phyloP scores from a whole-genome alignment of 1,140 invertebrate genomes.

The Saccostrea echinata region DNA sequence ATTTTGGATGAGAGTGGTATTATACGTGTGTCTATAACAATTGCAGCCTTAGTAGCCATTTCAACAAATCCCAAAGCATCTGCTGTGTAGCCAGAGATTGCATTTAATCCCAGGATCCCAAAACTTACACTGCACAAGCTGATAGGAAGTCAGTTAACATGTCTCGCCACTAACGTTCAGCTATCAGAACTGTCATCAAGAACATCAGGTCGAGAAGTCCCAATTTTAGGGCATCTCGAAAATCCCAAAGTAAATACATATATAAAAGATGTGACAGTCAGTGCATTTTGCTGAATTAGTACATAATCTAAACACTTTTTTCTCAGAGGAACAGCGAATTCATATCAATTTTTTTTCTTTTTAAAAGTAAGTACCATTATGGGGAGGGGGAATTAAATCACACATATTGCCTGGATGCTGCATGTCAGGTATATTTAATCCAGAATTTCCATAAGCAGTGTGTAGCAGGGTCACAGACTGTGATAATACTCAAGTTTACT shows the following conservation, averaged over 20 bases:
- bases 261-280: neutral
- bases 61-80: slow-evolving; percentile 68
- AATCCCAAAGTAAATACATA: neutral
- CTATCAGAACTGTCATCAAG: neutral
- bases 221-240: neutral
- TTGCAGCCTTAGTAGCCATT: slow-evolving; percentile 69
- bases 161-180: neutral
- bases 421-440: neutral
- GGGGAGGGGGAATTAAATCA: neutral
- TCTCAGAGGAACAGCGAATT: neutral
- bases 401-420: neutral
- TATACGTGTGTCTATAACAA: slow-evolving; percentile 68
- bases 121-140: neutral
- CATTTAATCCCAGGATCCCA: neutral
- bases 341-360: neutral
- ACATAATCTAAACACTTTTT: neutral
- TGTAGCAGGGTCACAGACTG: slow-evolving; percentile 17
- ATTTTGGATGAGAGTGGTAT: slow-evolving; percentile 72
- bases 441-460: neutral
- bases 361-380: neutral
- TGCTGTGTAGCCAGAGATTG: slow-evolving; percentile 3
- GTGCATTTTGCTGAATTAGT: neutral
- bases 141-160: neutral
- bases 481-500: slow-evolving; percentile 36
- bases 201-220: neutral